Conservation (phyloP, 2,888 invertebrate species). For the Ennomos quercinarius region DNA sequence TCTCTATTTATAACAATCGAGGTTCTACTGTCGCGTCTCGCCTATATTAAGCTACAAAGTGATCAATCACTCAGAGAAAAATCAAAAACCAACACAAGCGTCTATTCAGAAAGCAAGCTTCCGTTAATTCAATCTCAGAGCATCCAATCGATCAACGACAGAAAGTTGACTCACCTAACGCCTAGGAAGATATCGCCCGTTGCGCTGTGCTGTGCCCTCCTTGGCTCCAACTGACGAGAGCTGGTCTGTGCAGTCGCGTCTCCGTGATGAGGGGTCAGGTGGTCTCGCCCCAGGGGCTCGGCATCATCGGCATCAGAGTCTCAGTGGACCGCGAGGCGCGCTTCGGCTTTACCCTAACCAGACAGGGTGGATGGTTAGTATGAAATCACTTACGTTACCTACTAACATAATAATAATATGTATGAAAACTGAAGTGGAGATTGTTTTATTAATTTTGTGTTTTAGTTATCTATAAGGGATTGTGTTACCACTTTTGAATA, state of each 20-base stretch:
- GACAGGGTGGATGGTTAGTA: conserved; percentile 97
- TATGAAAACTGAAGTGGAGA: background rate
- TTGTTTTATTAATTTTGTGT: conserved; percentile 1
- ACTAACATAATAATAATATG: background rate
- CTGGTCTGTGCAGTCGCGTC: conserved; percentile 93
- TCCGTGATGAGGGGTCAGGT: conserved; percentile 99
- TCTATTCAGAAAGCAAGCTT: conserved; percentile 29
- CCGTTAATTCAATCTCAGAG: conserved; percentile 22
- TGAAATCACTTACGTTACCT: background rate
- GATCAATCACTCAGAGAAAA: conserved; percentile 22
- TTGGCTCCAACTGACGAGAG: conserved; percentile 63
- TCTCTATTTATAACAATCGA: conserved; percentile 1
- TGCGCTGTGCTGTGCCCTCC: conserved; percentile 53
- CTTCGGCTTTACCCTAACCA: conserved; percentile 97
- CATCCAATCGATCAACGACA: conserved; percentile 25
- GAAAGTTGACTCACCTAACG: conserved; percentile 31
- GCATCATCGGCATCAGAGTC: conserved; percentile 98
- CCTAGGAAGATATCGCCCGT: conserved; percentile 59
- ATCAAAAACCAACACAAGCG: conserved; percentile 29
- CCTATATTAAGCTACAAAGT: conserved; percentile 8
- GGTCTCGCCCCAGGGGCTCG: conserved; percentile 96
- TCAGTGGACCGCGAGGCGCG: conserved; percentile 97
- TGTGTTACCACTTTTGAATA: no score
- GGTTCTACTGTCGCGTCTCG: conserved; percentile 1
- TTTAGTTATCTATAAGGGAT: background rate